Percentiles rank a stretch among this genome's conserved stretches.
Conservation (phyloP, 2,797 vertebrate species). For the Astyanax mexicanus region DNA sequence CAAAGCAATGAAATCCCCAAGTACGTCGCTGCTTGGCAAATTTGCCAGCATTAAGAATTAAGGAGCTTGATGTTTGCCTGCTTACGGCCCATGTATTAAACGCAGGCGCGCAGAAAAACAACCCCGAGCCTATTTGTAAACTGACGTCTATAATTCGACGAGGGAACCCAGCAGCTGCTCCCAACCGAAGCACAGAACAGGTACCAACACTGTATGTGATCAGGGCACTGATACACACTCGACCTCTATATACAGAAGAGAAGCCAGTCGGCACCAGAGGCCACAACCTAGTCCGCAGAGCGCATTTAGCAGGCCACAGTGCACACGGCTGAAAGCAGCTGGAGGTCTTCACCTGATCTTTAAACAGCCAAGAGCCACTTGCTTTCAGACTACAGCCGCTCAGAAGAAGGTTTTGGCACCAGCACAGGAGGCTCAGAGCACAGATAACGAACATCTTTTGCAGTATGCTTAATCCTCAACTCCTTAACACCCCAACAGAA, state of each 20-base stretch:
- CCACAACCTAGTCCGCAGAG: not conserved
- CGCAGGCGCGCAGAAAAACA: not conserved
- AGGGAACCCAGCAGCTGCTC: conserved; percentile 5
- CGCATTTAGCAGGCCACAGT: conserved; percentile 6
- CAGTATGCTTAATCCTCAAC: too few species aligned
- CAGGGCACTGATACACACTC: not conserved
- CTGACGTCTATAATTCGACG: not conserved
- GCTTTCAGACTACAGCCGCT: not conserved
- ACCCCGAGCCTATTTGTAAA: not conserved
- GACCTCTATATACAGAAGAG: not conserved
- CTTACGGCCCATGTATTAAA: conserved; percentile 27
- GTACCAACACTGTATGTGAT: conserved; percentile 4
- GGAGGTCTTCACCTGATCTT: conserved; percentile 16
- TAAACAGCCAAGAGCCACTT: conserved; percentile 5
- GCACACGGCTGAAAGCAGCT: not conserved
- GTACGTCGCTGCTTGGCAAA: conserved; percentile 14
- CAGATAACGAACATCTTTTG: conserved; percentile 10
- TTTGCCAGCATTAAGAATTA: conserved; percentile 38
- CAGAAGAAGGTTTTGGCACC: too few species aligned
- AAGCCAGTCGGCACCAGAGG: not conserved
- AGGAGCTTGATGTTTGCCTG: conserved; percentile 8
- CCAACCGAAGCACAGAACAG: conserved; percentile 1
- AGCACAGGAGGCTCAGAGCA: not conserved
- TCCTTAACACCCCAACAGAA: not conserved
- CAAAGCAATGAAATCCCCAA: conserved; percentile 24